Evolutionary conservation across 2,888 invertebrate species (phyloP), one percentile per base, ranked within the genome.

Genomic region (Acronicta alni): DNA sequence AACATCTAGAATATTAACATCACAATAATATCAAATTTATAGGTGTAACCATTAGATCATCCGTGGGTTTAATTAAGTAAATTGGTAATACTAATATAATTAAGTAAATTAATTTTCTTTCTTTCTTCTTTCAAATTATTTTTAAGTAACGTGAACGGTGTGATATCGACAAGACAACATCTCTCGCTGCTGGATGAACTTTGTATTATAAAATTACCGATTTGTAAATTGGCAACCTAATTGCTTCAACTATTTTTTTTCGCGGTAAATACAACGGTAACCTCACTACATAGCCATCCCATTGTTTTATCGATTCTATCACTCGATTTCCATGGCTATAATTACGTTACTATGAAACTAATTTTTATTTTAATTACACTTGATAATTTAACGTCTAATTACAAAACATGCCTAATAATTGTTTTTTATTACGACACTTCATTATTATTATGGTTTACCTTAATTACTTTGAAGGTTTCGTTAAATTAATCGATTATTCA

Each of bases 321-420:
- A 49, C 47, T 61, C 39, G 56, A 56, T 70, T 62, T 41, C 48
- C 58, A 55, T 51, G 48, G 49, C 58, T n/a, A 30, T 57, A 60
- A 75, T 67, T 60, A 70, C 35, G 41, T 48, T 62, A 56, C 32
- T 45, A 60, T 35, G 16, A 56, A 48, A 51, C 48, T 42, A 57
- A 53, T 59, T 59, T 8, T 39, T 35, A 39, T 30, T 56, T 37
- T 9, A 4, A 57, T 17, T 52, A 20, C 70, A 32, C 53, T 64
- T 57, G 44, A n/a, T 53, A 68, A 63, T 30, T 14, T 32, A 44
- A 57, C 72, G 39, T 60, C 57, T 57, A 72, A 72, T 72, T 72
- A 49, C 17, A 53, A 53, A 4, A 15, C 30, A 30, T 12, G 12
- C 35, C 32, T 46, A 59, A n/a, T n/a, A n/a, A 66, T 62, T 57